Base-by-base conservation (phyloP, 2,797 vertebrate genomes). In the Anguilla marmorata region DNA sequence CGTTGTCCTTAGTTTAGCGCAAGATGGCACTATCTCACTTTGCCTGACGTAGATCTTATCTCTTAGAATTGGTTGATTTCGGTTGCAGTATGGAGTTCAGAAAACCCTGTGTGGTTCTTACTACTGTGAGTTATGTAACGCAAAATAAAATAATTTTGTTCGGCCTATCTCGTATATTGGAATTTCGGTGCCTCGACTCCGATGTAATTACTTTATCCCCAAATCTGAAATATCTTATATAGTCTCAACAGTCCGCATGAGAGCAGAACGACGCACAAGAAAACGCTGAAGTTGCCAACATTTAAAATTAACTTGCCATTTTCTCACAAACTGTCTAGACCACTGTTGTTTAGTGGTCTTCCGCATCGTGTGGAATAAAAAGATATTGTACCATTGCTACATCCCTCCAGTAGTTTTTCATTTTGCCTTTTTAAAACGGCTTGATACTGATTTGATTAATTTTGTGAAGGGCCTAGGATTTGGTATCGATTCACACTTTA, bases 11-110 rank as follows among this genome's bases (percentile, higher is more conserved):
- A 50, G 2, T n/a, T 9, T 21, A 33, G 6, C 74, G 27, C 45
- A 19, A 80, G 86, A 24, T 87, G 69, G 69, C 74, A 41, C n/a
- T 80, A 52, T 76, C n/a, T n/a, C 54, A 14, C 60, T n/a, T 69
- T 54, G 14, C 76, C 16, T 74, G 37, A 1, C 72, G 54, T 16
- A 27, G 7, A 33, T 9, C 12, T 37, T 33, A 9, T 76, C 27
- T 69, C 63, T 69, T n/a, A 27, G 27, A 3, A 37, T 3, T 30
- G 14, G 30, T 74, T 74, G 4, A 33, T 30, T 11, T 33, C 8
- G 8, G n/a, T n/a, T 69, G 60, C 0, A 5, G 8, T 16, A 16
- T 19, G 58, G 16, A 60, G 58, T 16, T 60, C 58, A 19, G 2
- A 60, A 60, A 16, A 60, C 58, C 16, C 2, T 24, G 58, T 60